Evolutionary conservation across 1,140 invertebrate genomes (phyloP).

Genomic region (Trinorchestia longiramus): DNA sequence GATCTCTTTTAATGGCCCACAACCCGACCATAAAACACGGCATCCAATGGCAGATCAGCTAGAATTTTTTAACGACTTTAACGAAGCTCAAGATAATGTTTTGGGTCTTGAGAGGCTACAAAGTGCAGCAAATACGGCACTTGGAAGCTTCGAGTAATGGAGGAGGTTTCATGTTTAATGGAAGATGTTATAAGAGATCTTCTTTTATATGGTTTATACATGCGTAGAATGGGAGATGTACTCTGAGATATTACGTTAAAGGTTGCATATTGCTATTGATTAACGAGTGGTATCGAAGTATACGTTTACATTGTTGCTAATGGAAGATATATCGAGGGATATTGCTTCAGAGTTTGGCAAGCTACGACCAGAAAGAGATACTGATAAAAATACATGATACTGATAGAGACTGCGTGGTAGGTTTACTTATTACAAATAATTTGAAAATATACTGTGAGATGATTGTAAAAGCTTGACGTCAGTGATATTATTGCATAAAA

Average conservation of each 20-base stretch:
- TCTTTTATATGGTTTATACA: neutral
- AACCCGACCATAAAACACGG: neutral
- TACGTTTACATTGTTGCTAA: too few species aligned
- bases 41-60: constrained; percentile 47
- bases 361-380: too few species aligned
- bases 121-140: neutral
- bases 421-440: too few species aligned
- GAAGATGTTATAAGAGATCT: neutral
- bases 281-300: too few species aligned
- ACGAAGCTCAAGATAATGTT: constrained; percentile 28
- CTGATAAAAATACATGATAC: too few species aligned
- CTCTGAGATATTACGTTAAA: neutral
- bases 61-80: constrained; percentile 23
- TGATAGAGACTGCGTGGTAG: too few species aligned
- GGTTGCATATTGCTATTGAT: neutral
- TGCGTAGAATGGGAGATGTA: neutral
- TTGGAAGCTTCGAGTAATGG: neutral
- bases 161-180: neutral
- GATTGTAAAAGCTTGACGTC: too few species aligned
- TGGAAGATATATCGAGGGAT: too few species aligned
- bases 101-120: neutral
- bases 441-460: too few species aligned
- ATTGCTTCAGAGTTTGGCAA: too few species aligned
- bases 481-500: too few species aligned
- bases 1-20: constrained; percentile 37